Conservation (phyloP, 1,140 invertebrate species). For the Scaptodrosophila lebanonensis region DNA sequence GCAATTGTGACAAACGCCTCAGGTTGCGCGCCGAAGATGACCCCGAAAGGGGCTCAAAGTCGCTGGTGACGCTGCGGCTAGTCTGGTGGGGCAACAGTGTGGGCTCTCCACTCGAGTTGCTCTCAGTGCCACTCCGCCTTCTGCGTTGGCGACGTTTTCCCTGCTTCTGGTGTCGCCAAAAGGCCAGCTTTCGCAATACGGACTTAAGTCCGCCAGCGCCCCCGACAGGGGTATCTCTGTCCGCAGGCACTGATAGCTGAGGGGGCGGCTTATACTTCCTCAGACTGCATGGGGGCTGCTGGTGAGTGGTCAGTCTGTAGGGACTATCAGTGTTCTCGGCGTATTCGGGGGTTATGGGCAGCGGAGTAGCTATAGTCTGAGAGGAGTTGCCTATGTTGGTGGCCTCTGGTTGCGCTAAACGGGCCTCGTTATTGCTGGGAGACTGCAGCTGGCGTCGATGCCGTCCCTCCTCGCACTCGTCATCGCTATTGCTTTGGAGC, state of each 20-base stretch:
- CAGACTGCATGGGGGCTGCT: constrained; percentile 11
- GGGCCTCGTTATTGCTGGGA: constrained; percentile 21
- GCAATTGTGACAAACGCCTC: constrained; percentile 62
- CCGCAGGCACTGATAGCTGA: no score
- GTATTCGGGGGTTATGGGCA: background rate
- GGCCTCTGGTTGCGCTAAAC: constrained; percentile 51
- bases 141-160: constrained; percentile 9
- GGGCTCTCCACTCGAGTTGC: background rate
- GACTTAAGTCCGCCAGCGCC: no score
- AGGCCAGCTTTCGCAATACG: no score
- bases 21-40: constrained; percentile 41
- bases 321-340: background rate
- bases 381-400: constrained; percentile 62
- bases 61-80: constrained; percentile 16
- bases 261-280: no score
- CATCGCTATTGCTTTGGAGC: constrained; percentile 33
- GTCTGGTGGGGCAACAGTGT: background rate
- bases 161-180: background rate
- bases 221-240: no score
- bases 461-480: constrained; percentile 3
- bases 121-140: background rate
- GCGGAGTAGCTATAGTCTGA: constrained; percentile 51
- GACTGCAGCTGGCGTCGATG: background rate
- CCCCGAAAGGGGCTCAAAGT: constrained; percentile 29
- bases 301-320: constrained; percentile 12